Conservation (phyloP, 2,113 vertebrate species). For the Gasterosteus nipponicus region DNA sequence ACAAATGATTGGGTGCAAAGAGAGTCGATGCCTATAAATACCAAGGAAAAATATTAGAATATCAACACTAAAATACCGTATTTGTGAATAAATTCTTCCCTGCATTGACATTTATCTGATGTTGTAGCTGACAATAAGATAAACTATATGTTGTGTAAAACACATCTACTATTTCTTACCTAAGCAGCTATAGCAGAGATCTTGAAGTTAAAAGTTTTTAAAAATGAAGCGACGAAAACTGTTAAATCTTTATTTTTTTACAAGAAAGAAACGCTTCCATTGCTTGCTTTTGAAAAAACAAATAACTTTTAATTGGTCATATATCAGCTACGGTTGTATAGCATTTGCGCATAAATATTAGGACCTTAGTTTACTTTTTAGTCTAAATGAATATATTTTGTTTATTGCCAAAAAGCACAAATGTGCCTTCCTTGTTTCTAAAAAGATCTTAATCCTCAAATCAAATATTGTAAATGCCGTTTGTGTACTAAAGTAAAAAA, state of each 20-base stretch:
- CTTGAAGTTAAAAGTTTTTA: not conserved
- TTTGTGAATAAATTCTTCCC: conserved; percentile 3
- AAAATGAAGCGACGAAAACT: not conserved
- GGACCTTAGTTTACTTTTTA: not conserved
- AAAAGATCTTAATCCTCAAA: not conserved
- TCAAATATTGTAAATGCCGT: not conserved
- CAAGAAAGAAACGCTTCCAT: not conserved
- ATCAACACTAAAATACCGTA: not conserved
- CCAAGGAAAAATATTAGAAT: not conserved
- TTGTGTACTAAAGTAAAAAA: not conserved
- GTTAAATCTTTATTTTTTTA: not conserved
- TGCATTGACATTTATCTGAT: not conserved
- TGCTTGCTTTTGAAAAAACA: not conserved
- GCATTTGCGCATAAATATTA: not conserved
- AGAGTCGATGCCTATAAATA: not conserved
- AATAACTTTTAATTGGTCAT: too few relatives aligned
- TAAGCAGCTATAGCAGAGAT: not conserved
- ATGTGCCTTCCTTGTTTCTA: not conserved
- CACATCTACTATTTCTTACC: not conserved
- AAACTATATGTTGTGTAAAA: not conserved
- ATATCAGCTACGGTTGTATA: too few relatives aligned
- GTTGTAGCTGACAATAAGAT: not conserved
- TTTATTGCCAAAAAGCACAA: not conserved
- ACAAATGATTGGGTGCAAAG: not conserved
- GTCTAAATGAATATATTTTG: not conserved